These are phyloP conservation scores for Oncopodura yosiiana DNA, from an alignment of 1,140 invertebrate genomes.

Conservation along the genomic window DNA sequence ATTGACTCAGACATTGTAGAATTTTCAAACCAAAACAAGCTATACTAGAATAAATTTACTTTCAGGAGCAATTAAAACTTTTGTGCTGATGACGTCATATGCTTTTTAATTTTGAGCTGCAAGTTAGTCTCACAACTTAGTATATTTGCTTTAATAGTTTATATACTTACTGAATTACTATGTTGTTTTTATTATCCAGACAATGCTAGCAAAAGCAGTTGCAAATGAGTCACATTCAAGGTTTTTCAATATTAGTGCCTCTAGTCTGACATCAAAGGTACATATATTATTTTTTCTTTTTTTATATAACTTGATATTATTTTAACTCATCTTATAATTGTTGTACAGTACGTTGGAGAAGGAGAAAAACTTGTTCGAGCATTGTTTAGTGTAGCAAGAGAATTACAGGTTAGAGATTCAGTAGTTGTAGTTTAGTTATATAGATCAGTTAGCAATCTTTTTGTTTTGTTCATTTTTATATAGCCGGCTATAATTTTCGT, in stretches of 20 bases:
- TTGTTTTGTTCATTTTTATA: conserved; percentile 21
- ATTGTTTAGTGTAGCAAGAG: conserved; percentile 84
- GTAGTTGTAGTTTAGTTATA: conserved; percentile 17
- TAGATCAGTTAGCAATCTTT: conserved; percentile 80
- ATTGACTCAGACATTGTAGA: too few relatives aligned
- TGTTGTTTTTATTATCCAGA: too few relatives aligned
- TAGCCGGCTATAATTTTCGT: conserved; percentile 89
- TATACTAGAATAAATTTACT: too few relatives aligned
- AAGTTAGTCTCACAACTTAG: too few relatives aligned
- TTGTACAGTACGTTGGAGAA: conserved; percentile 73
- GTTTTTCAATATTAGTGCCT: conserved; percentile 95
- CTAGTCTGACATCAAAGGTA: conserved; percentile 88
- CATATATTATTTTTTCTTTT: background rate
- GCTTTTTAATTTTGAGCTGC: too few relatives aligned
- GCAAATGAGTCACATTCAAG: conserved; percentile 83
- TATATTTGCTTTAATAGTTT: too few relatives aligned
- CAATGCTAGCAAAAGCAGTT: conserved; percentile 77
- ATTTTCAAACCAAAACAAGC: too few relatives aligned
- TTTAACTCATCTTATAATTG: conserved; percentile 13
- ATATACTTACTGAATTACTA: too few relatives aligned
- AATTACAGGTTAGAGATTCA: conserved; percentile 55
- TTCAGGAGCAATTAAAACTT: too few relatives aligned
- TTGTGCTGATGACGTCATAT: too few relatives aligned
- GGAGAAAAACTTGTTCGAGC: conserved; percentile 95
- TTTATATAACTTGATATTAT: conserved; percentile 37